phyloP scores from a whole-genome alignment of 1,140 invertebrate genomes.

The Eumaeus atala region DNA sequence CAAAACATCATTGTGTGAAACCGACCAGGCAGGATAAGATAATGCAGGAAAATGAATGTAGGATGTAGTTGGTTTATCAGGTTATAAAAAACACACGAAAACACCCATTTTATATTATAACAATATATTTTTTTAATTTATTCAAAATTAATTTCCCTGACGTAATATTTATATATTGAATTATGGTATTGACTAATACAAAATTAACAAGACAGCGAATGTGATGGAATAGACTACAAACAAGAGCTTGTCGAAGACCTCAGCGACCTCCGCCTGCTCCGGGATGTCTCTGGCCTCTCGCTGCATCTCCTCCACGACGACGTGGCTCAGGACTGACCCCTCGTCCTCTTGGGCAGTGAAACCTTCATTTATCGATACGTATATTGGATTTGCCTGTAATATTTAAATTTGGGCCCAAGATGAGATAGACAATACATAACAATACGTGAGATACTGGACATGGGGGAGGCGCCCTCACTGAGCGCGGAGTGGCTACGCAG shows the following conservation, averaged over 20 bases:
- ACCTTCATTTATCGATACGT: slow-evolving; percentile 43
- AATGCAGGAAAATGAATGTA: too few relatives aligned
- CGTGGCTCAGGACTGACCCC: slow-evolving; percentile 21
- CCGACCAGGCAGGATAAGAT: too few relatives aligned
- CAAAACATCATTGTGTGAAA: too few relatives aligned
- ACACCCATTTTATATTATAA: too few relatives aligned
- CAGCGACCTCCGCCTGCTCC: slow-evolving; percentile 42
- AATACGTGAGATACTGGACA: neutral
- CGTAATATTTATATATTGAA: too few relatives aligned
- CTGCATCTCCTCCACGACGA: slow-evolving; percentile 47
- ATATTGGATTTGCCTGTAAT: slow-evolving; percentile 36
- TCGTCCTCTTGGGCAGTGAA: slow-evolving; percentile 29
- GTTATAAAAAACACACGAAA: too few relatives aligned
- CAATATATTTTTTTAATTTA: too few relatives aligned
- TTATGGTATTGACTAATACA: slow-evolving; percentile 25
- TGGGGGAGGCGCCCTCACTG: neutral
- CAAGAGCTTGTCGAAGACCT: slow-evolving; percentile 44
- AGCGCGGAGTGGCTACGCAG: too few relatives aligned
- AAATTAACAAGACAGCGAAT: slow-evolving; percentile 36
- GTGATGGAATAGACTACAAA: slow-evolving; percentile 47
- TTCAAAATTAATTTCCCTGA: too few relatives aligned
- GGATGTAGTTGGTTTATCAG: too few relatives aligned
- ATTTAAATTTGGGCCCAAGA: too few relatives aligned
- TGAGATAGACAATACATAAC: slow-evolving; percentile 16
- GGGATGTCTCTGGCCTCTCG: slow-evolving; percentile 31